Conservation (phyloP, 2,113 vertebrate genomes). For the Prionailurus viverrinus region DNA sequence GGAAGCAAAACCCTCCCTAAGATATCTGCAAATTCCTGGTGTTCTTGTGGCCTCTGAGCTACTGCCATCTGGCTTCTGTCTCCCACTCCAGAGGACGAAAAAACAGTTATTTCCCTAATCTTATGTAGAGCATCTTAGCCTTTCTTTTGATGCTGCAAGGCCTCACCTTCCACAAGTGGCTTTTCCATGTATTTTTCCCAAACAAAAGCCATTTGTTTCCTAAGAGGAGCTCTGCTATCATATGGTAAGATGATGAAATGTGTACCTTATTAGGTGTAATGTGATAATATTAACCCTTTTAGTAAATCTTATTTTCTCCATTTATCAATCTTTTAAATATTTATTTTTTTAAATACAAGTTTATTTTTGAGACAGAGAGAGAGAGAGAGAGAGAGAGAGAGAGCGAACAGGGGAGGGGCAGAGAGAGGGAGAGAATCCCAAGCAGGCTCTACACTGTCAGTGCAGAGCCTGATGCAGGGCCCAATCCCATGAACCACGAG, state of each 20-base stretch:
- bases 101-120: not conserved
- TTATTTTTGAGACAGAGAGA: too few relatives aligned
- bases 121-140: not conserved
- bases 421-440: too few relatives aligned
- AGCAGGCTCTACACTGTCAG: too few relatives aligned
- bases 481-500: too few relatives aligned
- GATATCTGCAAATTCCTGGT: not conserved
- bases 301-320: not conserved
- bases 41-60: not conserved
- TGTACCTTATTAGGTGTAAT: not conserved
- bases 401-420: too few relatives aligned
- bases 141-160: not conserved
- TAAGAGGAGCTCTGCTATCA: not conserved
- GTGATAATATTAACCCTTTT: not conserved
- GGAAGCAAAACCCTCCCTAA: slow-evolving; percentile 19
- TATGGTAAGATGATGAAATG: slow-evolving; percentile 13
- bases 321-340: slow-evolving; percentile 3
- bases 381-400: too few relatives aligned
- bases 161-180: not conserved
- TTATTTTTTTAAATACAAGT: not conserved
- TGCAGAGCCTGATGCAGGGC: too few relatives aligned
- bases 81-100: not conserved
- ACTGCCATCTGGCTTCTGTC: not conserved
- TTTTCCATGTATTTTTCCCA: slow-evolving; percentile 23
- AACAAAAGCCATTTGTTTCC: not conserved